Percentiles rank a stretch among this genome's conserved stretches.
These are phyloP conservation scores for Misgurnus anguillicaudatus DNA, from an alignment of 2,113 vertebrate genomes.

Conservation along the genomic window DNA sequence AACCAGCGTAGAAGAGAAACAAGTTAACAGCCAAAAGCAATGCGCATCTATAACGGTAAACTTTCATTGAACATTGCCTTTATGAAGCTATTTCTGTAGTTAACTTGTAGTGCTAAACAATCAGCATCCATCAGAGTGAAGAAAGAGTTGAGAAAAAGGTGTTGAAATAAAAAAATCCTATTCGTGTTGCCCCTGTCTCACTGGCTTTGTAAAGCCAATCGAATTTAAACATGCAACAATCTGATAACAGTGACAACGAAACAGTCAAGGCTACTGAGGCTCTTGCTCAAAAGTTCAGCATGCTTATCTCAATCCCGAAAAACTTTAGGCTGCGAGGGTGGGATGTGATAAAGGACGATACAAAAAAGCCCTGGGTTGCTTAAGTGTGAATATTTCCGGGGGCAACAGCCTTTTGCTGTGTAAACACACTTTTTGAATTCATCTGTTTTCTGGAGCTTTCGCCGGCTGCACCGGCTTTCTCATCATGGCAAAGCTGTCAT, in stretches of 20 bases:
- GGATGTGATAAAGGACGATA: background rate
- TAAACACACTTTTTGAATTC: conserved; percentile 52
- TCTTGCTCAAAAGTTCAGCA: conserved; percentile 11
- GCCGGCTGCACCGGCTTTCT: conserved; percentile 49
- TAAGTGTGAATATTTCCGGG: conserved; percentile 36
- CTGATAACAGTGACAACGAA: conserved; percentile 43
- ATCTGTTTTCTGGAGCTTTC: conserved; percentile 22
- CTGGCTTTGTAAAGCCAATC: background rate
- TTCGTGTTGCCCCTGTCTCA: conserved; percentile 4
- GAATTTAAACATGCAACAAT: conserved; percentile 16
- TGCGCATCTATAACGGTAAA: background rate
- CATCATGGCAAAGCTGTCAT: conserved; percentile 59
- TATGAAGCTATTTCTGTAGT: conserved; percentile 8
- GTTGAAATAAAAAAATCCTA: conserved; percentile 29
- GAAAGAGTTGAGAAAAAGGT: conserved; percentile 14
- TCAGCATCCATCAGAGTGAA: background rate
- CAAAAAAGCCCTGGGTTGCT: conserved; percentile 13
- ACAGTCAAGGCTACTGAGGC: conserved; percentile 18
- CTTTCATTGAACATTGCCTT: background rate
- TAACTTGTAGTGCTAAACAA: conserved; percentile 12
- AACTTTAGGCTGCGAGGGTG: conserved; percentile 15
- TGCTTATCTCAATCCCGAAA: background rate
- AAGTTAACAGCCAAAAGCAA: conserved; percentile 16
- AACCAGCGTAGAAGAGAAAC: conserved; percentile 9
- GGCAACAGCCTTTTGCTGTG: conserved; percentile 29